phyloP scores from a whole-genome alignment of 2,797 vertebrate species.

The Sylvilagus floridanus region DNA sequence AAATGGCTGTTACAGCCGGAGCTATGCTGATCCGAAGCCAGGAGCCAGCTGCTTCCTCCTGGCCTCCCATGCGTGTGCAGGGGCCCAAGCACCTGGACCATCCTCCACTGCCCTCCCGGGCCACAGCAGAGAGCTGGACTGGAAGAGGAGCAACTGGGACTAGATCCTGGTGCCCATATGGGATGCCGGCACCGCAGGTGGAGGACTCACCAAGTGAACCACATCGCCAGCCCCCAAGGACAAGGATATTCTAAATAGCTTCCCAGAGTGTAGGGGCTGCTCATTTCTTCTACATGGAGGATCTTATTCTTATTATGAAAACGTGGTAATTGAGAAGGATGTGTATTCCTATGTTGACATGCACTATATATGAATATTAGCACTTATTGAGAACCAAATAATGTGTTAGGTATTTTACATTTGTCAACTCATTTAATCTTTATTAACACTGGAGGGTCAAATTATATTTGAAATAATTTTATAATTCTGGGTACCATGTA shows the following conservation, averaged over 20 bases:
- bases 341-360: background rate
- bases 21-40: no score
- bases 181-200: no score
- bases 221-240: no score
- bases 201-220: no score
- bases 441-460: background rate
- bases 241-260: background rate
- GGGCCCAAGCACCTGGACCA: no score
- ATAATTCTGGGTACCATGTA: constrained; percentile 19
- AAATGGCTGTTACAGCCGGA: no score
- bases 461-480: background rate
- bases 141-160: no score
- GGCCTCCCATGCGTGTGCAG: no score
- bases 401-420: background rate
- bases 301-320: background rate
- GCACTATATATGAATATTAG: background rate
- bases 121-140: no score
- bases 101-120: no score
- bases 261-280: background rate
- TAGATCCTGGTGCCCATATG: no score
- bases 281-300: background rate
- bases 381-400: background rate
- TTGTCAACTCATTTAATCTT: background rate
- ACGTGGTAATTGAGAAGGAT: background rate
- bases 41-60: no score